Evolutionary conservation across 2,888 invertebrate species (phyloP).

Genomic region (Anorthoa munda): DNA sequence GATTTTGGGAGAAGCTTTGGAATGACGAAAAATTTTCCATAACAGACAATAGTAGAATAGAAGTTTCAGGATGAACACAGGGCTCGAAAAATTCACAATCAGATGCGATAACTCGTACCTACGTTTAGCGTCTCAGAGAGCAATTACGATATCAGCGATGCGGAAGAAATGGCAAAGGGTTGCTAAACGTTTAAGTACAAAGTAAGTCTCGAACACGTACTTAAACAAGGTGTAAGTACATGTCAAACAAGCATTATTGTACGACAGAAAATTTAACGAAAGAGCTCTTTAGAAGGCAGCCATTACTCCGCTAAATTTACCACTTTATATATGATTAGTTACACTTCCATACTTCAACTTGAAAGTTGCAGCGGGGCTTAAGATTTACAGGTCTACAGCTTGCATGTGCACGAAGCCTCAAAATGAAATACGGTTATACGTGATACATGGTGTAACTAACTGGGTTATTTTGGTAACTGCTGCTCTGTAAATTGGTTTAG

Average conservation of each 20-base stretch:
- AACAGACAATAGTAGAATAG: not conserved
- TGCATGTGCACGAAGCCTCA: constrained; percentile 47
- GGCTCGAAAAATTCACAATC: not conserved
- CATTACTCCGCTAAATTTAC: constrained; percentile 32
- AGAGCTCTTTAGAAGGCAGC: constrained; percentile 23
- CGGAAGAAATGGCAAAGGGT: constrained; percentile 34
- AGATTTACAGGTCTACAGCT: constrained; percentile 53
- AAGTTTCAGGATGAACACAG: not conserved
- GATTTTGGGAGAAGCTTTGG: not conserved
- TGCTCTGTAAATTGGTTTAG: constrained; percentile 3
- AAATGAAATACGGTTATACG: constrained; percentile 44
- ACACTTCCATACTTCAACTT: constrained; percentile 42
- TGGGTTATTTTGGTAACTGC: constrained; percentile 4
- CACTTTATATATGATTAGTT: constrained; percentile 63
- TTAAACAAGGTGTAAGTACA: constrained; percentile 38
- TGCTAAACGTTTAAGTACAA: constrained; percentile 42
- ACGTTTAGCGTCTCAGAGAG: constrained; percentile 15
- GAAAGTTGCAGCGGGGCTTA: constrained; percentile 53
- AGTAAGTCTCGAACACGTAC: constrained; percentile 37
- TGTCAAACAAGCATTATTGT: constrained; percentile 46
- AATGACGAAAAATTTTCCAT: not conserved
- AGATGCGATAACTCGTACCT: constrained; percentile 11
- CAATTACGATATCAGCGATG: constrained; percentile 39
- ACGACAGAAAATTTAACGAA: constrained; percentile 20
- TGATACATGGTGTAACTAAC: constrained; percentile 35